phyloP scores from a whole-genome alignment of 2,113 vertebrate species.

The Silurus glanis region DNA sequence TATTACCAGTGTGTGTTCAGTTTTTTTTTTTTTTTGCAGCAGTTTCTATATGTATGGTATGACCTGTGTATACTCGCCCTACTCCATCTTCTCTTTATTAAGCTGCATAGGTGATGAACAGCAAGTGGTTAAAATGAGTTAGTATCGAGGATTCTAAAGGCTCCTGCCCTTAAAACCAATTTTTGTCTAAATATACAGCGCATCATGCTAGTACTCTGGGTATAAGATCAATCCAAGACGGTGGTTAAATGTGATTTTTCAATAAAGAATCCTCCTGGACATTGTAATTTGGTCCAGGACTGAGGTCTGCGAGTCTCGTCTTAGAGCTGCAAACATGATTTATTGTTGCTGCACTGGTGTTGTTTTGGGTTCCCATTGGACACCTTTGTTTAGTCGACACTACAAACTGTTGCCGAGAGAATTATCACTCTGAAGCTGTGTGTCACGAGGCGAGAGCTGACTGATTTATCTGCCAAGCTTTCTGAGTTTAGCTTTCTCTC shows the following conservation, averaged over 20 bases:
- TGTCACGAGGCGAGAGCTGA: conserved; percentile 16
- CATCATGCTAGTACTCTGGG: not conserved
- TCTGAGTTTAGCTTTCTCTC: conserved; percentile 20
- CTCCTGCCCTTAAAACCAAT: conserved; percentile 5
- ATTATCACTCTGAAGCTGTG: conserved; percentile 17
- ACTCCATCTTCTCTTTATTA: conserved; percentile 15
- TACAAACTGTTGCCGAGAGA: conserved; percentile 1
- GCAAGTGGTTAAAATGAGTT: not conserved
- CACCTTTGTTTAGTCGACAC: conserved; percentile 19
- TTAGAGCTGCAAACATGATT: conserved; percentile 15
- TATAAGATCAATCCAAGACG: conserved; percentile 14
- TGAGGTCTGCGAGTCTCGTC: conserved; percentile 17
- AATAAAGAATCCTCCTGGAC: conserved; percentile 24
- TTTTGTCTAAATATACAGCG: conserved; percentile 14
- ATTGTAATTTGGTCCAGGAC: conserved; percentile 33
- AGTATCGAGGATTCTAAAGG: conserved; percentile 3
- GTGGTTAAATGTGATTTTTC: conserved; percentile 32
- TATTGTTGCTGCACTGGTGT: conserved; percentile 13
- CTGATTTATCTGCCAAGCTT: conserved; percentile 25
- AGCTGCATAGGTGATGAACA: conserved; percentile 12
- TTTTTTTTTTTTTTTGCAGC: not conserved
- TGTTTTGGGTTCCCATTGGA: conserved; percentile 36
- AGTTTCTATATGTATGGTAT: not conserved
- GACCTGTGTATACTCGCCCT: not conserved
- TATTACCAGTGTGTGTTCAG: no score